Conservation (phyloP, 1,140 invertebrate genomes). For the Lycorma delicatula region DNA sequence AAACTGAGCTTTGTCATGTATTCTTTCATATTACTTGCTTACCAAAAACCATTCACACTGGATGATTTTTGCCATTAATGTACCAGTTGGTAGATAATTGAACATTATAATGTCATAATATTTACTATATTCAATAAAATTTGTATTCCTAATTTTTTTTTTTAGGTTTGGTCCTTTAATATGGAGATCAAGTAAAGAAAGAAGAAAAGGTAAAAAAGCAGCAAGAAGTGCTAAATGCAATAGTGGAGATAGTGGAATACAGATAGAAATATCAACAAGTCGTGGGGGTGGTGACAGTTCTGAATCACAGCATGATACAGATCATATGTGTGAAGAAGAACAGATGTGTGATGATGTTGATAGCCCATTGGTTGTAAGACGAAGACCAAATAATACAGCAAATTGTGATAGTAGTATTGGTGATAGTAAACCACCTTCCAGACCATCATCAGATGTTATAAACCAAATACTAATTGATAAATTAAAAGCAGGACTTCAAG, state of each 20-base stretch:
- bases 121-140: too few species aligned
- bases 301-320: conserved; percentile 52
- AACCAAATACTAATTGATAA: conserved; percentile 52
- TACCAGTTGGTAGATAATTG: too few species aligned
- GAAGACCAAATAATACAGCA: conserved; percentile 23
- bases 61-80: too few species aligned
- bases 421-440: too few species aligned
- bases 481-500: conserved; percentile 49
- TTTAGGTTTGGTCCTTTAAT: conserved; percentile 56
- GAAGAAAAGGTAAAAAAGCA: conserved; percentile 56
- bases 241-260: conserved; percentile 65
- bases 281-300: conserved; percentile 47
- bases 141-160: too few species aligned
- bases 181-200: conserved; percentile 61
- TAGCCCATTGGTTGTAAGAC: conserved; percentile 44
- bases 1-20: too few species aligned
- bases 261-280: conserved; percentile 47
- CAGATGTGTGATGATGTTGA: conserved; percentile 44
- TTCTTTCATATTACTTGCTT: too few species aligned
- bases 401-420: conserved; percentile 24
- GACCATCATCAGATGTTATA: conserved; percentile 51
- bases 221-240: conserved; percentile 62
- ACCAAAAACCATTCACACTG: too few species aligned
- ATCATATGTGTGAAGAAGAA: conserved; percentile 38
- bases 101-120: too few species aligned